Percentiles rank a stretch among this genome's conserved stretches.
phyloP scores from a whole-genome alignment of 2,888 invertebrate genomes.

The Xanthia icteritia region DNA sequence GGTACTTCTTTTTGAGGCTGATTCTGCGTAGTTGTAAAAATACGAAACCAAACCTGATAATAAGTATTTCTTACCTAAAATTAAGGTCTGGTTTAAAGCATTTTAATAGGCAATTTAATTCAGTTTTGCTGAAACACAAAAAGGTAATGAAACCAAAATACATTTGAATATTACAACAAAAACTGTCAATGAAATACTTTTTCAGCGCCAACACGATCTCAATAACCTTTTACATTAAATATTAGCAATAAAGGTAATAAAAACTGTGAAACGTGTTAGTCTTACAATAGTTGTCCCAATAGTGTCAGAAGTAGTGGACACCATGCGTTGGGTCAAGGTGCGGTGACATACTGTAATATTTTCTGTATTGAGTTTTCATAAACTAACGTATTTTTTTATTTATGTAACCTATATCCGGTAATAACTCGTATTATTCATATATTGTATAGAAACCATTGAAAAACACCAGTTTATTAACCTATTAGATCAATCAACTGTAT shows the following conservation, averaged over 20 bases:
- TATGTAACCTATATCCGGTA: too few species aligned
- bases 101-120: not conserved
- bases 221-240: slow-evolving; percentile 43
- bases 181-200: slow-evolving; percentile 47
- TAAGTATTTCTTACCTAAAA: not conserved
- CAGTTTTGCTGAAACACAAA: not conserved
- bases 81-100: not conserved
- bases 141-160: slow-evolving; percentile 2
- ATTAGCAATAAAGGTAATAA: slow-evolving; percentile 22
- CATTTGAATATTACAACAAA: slow-evolving; percentile 17
- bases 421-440: too few species aligned
- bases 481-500: too few species aligned
- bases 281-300: slow-evolving; percentile 45
- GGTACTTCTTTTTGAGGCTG: not conserved
- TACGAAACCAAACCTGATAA: not conserved
- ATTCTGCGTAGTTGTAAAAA: not conserved
- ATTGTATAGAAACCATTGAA: too few species aligned
- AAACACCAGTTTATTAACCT: too few species aligned
- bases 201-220: slow-evolving; percentile 35
- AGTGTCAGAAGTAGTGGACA: slow-evolving; percentile 40
- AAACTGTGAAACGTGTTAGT: slow-evolving; percentile 40
- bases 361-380: not conserved
- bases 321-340: slow-evolving; percentile 54
- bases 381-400: not conserved
- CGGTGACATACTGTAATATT: not conserved